Percentiles rank a stretch among this genome's conserved stretches.
phyloP scores from a whole-genome alignment of 2,888 invertebrate species.

The Galerucella pusilla region DNA sequence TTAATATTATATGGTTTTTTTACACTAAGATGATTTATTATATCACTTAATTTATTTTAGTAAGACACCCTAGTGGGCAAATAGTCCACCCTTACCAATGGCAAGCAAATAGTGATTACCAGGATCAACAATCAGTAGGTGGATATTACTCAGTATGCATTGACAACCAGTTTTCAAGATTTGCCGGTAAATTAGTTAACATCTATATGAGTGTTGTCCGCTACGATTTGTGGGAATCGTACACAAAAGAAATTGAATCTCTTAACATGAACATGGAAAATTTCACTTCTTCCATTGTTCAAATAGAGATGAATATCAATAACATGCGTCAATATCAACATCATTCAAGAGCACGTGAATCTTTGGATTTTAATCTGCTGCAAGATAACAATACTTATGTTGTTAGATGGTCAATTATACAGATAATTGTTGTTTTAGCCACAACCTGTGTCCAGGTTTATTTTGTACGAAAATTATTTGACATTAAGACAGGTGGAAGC shows the following conservation, averaged over 20 bases:
- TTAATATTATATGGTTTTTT: too few relatives aligned
- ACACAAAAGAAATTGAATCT: slow-evolving; percentile 88
- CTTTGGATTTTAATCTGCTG: slow-evolving; percentile 84
- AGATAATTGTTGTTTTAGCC: slow-evolving; percentile 83
- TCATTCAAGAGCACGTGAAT: slow-evolving; percentile 81
- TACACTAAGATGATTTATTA: not conserved
- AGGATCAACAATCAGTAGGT: slow-evolving; percentile 82
- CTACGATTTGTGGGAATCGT: slow-evolving; percentile 94
- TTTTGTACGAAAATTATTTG: slow-evolving; percentile 90
- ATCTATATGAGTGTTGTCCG: slow-evolving; percentile 91
- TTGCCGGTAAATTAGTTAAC: slow-evolving; percentile 89
- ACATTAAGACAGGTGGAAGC: slow-evolving; percentile 74
- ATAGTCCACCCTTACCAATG: slow-evolving; percentile 92
- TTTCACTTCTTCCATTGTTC: slow-evolving; percentile 81
- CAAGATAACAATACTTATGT: slow-evolving; percentile 87
- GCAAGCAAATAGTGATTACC: slow-evolving; percentile 90
- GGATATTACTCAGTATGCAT: slow-evolving; percentile 93
- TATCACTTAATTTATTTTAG: slow-evolving; percentile 54
- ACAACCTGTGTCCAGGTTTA: slow-evolving; percentile 86
- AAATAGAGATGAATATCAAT: slow-evolving; percentile 86
- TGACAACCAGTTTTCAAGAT: slow-evolving; percentile 92
- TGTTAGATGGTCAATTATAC: slow-evolving; percentile 88
- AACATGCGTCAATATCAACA: slow-evolving; percentile 87
- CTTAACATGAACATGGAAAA: slow-evolving; percentile 89
- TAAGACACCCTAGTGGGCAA: slow-evolving; percentile 85